Evolutionary conservation across 2,888 invertebrate species (phyloP).

Genomic region (Leptodirus hochenwartii): DNA sequence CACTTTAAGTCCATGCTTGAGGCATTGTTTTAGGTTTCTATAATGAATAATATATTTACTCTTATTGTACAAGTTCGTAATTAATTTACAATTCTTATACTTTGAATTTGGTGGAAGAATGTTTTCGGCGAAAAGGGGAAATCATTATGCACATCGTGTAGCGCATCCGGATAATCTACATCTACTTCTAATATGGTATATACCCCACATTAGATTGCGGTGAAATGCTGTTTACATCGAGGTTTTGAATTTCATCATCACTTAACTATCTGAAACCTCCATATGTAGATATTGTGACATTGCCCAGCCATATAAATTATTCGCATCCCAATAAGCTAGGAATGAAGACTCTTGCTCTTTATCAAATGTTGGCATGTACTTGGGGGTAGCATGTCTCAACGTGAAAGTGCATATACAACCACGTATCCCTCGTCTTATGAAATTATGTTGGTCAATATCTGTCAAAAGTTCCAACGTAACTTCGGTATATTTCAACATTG

Average conservation of each 20-base stretch:
- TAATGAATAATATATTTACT: constrained; percentile 7
- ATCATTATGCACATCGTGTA: constrained; percentile 6
- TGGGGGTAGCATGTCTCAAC: constrained; percentile 15
- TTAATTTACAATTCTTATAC: constrained; percentile 4
- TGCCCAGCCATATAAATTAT: constrained; percentile 12
- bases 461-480: constrained; percentile 17
- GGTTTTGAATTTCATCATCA: no score
- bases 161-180: constrained; percentile 3
- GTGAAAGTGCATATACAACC: constrained; percentile 18
- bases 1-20: no score
- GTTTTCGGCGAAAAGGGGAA: constrained; percentile 4
- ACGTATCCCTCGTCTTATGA: constrained; percentile 16
- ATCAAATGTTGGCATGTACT: constrained; percentile 16
- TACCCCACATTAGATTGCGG: background rate
- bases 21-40: no score
- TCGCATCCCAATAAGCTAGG: constrained; percentile 15
- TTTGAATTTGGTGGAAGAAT: constrained; percentile 5
- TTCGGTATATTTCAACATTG: constrained; percentile 16
- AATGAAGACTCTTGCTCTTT: constrained; percentile 10
- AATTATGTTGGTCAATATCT: constrained; percentile 17
- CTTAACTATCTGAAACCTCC: no score
- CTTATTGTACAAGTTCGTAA: constrained; percentile 7
- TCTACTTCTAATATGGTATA: constrained; percentile 4
- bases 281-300: constrained; percentile 11
- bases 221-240: no score